phyloP scores from a whole-genome alignment of 2,888 invertebrate genomes.

The Hoplodrina ambigua region DNA sequence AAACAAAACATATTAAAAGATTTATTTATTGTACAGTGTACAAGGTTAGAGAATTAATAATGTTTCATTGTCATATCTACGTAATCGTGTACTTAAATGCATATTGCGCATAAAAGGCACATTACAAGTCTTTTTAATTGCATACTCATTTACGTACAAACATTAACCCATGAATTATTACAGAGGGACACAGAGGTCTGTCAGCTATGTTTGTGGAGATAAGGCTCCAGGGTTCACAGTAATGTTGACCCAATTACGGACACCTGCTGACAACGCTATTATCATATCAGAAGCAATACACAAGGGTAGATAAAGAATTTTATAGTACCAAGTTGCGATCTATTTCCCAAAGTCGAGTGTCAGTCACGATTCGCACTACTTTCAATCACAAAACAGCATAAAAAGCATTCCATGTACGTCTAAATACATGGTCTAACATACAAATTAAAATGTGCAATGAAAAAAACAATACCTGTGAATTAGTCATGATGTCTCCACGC shows the following conservation, averaged over 20 bases:
- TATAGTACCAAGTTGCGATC: conserved; percentile 16
- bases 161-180: conserved; percentile 4
- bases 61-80: conserved; percentile 15
- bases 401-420: conserved; percentile 46
- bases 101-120: conserved; percentile 10
- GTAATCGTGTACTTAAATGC: conserved; percentile 8
- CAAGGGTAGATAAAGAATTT: conserved; percentile 13
- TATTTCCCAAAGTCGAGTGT: conserved; percentile 26
- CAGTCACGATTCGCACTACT: conserved; percentile 16
- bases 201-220: background rate
- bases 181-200: background rate
- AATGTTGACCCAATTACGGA: background rate
- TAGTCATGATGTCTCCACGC: conserved; percentile 89
- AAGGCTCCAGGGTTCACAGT: background rate
- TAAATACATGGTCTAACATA: conserved; percentile 42
- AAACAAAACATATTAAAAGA: background rate
- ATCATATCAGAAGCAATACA: conserved; percentile 20
- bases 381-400: conserved; percentile 26
- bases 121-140: background rate
- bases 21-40: too few relatives aligned
- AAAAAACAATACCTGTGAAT: conserved; percentile 90
- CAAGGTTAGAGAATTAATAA: conserved; percentile 10
- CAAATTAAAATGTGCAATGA: conserved; percentile 69
- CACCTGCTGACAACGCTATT: conserved; percentile 15
- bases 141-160: conserved; percentile 17